Percentiles rank a stretch among this genome's conserved stretches.
phyloP scores from a whole-genome alignment of 1,140 invertebrate genomes.

The Zeugodacus cucurbitae region DNA sequence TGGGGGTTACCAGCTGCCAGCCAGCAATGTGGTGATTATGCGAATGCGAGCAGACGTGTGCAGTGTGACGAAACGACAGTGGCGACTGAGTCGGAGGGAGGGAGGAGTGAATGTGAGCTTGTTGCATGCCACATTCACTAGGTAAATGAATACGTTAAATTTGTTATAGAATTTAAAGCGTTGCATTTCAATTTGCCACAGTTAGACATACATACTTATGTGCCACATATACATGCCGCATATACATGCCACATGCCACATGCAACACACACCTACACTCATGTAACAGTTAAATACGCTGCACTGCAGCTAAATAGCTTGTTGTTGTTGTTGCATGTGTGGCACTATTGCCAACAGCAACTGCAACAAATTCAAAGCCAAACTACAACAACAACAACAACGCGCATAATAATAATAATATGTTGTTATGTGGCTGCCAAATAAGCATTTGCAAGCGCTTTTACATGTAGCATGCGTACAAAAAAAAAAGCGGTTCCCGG shows the following conservation, averaged over 20 bases:
- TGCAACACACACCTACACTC: neutral
- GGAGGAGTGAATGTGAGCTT: neutral
- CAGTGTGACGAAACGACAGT: neutral
- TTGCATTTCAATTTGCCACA: slow-evolving; percentile 2
- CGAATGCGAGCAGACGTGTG: neutral
- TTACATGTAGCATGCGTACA: neutral
- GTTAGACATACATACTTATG: neutral
- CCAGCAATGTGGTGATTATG: neutral
- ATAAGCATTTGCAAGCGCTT: neutral
- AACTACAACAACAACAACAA: neutral
- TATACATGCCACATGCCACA: neutral
- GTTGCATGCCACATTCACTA: neutral
- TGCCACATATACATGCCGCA: neutral
- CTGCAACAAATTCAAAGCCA: neutral
- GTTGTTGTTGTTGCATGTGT: neutral
- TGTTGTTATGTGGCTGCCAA: neutral
- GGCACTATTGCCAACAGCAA: neutral
- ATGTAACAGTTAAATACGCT: neutral
- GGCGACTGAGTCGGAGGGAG: neutral
- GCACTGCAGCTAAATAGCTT: neutral
- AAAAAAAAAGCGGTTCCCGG: neutral
- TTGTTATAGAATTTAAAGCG: slow-evolving; percentile 10
- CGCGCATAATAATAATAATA: neutral
- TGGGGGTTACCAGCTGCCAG: neutral
- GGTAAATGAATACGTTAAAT: slow-evolving; percentile 11